These are phyloP conservation scores for Chymomyza procnemis DNA, from an alignment of 2,888 invertebrate species.

Conservation along the genomic window DNA sequence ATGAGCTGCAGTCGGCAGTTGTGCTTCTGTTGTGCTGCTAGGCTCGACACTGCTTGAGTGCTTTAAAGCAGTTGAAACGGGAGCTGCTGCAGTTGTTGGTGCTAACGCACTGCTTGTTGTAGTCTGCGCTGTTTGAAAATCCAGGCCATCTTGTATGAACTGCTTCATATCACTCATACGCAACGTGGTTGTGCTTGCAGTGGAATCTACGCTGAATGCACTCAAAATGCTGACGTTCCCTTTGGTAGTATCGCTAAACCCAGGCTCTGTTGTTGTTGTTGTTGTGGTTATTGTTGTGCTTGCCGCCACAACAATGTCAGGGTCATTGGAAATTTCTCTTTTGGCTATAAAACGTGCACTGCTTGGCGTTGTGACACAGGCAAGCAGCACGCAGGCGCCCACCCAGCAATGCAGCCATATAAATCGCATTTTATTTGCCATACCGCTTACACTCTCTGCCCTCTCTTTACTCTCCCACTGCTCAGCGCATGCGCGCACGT, in stretches of 20 bases:
- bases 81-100: constrained; percentile 20
- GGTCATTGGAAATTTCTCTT: constrained; percentile 62
- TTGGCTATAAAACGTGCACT: constrained; percentile 62
- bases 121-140: not conserved
- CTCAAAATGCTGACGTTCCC: not conserved
- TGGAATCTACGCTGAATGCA: not conserved
- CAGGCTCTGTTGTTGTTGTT: not conserved
- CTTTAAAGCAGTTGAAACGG: constrained; percentile 15
- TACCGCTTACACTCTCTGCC: not conserved
- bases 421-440: constrained; percentile 19
- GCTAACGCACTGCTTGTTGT: not conserved
- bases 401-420: constrained; percentile 5
- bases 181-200: not conserved
- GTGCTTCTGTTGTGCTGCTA: not conserved
- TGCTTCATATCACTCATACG: not conserved
- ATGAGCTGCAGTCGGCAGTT: not conserved
- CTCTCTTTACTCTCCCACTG: not conserved
- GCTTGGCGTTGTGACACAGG: constrained; percentile 34
- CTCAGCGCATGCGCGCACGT: not conserved
- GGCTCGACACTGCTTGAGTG: not conserved
- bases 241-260: not conserved
- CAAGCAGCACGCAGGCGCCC: constrained; percentile 35
- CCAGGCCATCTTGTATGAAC: not conserved
- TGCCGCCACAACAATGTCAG: constrained; percentile 55
- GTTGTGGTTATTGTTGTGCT: constrained; percentile 13